Base-by-base conservation (phyloP, 2,888 invertebrate species). In the Chironomus riparius region DNA sequence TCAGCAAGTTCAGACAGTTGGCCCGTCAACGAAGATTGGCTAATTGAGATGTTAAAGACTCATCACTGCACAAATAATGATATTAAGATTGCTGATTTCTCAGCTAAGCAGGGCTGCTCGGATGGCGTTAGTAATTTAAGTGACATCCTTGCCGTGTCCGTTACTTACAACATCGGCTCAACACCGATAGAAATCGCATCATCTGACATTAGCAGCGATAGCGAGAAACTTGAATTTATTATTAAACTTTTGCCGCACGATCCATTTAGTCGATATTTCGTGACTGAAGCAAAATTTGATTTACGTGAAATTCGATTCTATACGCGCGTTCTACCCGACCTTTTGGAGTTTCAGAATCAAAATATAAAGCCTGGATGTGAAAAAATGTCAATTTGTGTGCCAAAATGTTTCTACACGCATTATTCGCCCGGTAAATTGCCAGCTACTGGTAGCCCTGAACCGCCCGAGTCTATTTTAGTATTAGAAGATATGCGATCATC, bases 211-310 rank as follows among this genome's bases (percentile, higher is more conserved):
- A 77, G 77, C 61, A 69, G 73, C 76, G 68, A 81, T 79, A 78
- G 77, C 78, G 77, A 82, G 82, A 80, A 81, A 82, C 76, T 80
- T 85, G 78, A 87, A 84, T 82, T 93, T 72, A 89, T 93, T 78
- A 89, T 92, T 77, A 93, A 93, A 82, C 85, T 92, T 70, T 87
- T 92, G 38, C 93, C 93, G 0, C 87, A 90, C 79, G 92, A 93
- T 82, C 92, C 92, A 0, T 92, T 92, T 83, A 91, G 91, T 77
- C 86, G 92, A 75, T 89, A 90, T 79, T 92, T 92, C 82, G 92
- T 93, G 77, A 92, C 91, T 24, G 92, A 92, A 82, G 92, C 92
- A 1, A 92, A 92, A 82, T 93, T 93, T 81, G 92, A 93, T 82
- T 87, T 92, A 4, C 86, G 93, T 77, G 93, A 93, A 84, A 92